Percentiles rank a stretch among this genome's conserved stretches.
Conservation (phyloP, 1,140 invertebrate species). For the Yoshiicerus persimilis region DNA sequence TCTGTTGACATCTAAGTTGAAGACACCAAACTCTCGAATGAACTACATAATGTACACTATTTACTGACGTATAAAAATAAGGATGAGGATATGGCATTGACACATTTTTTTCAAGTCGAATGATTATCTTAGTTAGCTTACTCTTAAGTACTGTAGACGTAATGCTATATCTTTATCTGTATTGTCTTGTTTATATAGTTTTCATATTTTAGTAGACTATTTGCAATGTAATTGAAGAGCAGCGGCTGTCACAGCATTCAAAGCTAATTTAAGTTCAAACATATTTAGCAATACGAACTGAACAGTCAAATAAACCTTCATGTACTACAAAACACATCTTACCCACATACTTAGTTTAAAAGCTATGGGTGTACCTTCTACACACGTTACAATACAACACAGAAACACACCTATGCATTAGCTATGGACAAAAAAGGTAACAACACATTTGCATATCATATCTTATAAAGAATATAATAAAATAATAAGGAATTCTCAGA, state of each 20-base stretch:
- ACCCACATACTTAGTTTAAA: background rate
- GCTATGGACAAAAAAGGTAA: background rate
- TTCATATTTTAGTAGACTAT: background rate
- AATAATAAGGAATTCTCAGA: background rate
- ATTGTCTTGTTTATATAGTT: background rate
- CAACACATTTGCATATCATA: background rate
- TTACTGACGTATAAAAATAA: background rate
- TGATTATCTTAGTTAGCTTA: background rate
- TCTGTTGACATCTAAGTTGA: background rate
- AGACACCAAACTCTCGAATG: background rate
- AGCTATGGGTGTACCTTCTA: too few relatives aligned
- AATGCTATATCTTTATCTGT: background rate
- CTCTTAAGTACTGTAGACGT: too few relatives aligned
- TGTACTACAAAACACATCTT: background rate
- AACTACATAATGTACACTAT: background rate
- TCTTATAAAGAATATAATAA: background rate
- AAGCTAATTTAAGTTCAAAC: background rate
- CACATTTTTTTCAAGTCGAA: slow-evolving; percentile 3
- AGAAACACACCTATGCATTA: too few relatives aligned
- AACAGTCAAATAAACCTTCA: background rate
- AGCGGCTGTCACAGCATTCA: background rate
- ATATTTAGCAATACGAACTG: too few relatives aligned
- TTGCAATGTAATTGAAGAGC: background rate
- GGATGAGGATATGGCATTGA: slow-evolving; percentile 21
- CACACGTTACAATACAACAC: too few relatives aligned